phyloP scores from a whole-genome alignment of 2,888 invertebrate genomes.

The Epicampocera succincta region DNA sequence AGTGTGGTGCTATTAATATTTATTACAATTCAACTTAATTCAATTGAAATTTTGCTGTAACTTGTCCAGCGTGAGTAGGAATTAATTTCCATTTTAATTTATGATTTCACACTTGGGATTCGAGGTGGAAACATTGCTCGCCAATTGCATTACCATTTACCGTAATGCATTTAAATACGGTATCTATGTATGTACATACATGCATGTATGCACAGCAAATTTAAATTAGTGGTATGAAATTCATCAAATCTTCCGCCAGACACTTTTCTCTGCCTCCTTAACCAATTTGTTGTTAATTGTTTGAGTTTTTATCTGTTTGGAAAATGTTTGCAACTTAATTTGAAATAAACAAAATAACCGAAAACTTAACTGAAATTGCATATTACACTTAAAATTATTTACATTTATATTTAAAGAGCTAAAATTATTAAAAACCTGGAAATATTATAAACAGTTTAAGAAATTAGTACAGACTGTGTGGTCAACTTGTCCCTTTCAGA shows the following conservation, averaged over 20 bases:
- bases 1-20: conserved; percentile 21
- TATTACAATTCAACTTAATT: conserved; percentile 31
- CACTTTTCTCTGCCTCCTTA: conserved; percentile 28
- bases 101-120: conserved; percentile 33
- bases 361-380: too few species aligned
- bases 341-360: conserved; percentile 5
- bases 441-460: too few species aligned
- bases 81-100: conserved; percentile 34
- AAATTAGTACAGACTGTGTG: too few species aligned
- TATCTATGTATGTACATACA: too few species aligned
- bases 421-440: too few species aligned
- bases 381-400: too few species aligned
- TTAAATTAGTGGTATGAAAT: neutral
- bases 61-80: neutral
- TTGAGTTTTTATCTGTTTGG: neutral
- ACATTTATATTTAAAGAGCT: too few species aligned
- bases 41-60: conserved; percentile 20
- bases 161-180: neutral
- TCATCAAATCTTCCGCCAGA: conserved; percentile 1
- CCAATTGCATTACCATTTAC: conserved; percentile 30
- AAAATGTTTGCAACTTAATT: neutral
- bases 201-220: too few species aligned
- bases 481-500: too few species aligned
- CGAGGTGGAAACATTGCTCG: conserved; percentile 31
- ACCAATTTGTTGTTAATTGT: conserved; percentile 10